Evolutionary conservation across 2,888 invertebrate species (phyloP).

Genomic region (Eilema sororculum): DNA sequence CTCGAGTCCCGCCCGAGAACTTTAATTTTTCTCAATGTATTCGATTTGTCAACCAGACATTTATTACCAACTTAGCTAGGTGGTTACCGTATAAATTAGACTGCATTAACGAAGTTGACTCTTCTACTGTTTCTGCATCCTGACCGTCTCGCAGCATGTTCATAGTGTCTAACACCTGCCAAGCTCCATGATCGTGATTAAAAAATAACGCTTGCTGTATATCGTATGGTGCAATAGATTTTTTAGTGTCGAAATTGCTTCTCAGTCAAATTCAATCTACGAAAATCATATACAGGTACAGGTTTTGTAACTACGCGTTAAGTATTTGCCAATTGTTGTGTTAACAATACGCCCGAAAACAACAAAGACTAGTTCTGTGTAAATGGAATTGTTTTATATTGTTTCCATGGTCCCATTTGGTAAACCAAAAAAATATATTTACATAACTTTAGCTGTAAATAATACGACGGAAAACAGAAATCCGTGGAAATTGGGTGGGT

Average conservation of each 20-base stretch:
- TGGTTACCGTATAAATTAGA: too few relatives aligned
- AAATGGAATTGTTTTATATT: constrained; percentile 32
- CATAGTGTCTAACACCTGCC: not conserved
- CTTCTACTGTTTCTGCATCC: too few relatives aligned
- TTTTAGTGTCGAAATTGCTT: not conserved
- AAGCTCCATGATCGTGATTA: not conserved
- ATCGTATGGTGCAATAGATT: not conserved
- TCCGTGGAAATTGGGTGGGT: constrained; percentile 1
- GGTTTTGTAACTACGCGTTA: constrained; percentile 2
- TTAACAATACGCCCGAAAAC: constrained; percentile 22
- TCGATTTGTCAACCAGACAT: too few relatives aligned
- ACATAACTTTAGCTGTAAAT: constrained; percentile 5
- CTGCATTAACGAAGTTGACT: too few relatives aligned
- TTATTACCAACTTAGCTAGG: too few relatives aligned
- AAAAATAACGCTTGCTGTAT: not conserved
- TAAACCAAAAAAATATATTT: constrained; percentile 20
- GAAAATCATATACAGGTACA: not conserved
- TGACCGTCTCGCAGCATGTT: not conserved
- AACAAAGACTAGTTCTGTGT: constrained; percentile 35
- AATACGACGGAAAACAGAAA: not conserved
- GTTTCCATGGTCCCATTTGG: constrained; percentile 19
- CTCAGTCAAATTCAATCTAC: not conserved
- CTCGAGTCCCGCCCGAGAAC: too few relatives aligned
- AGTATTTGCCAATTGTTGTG: constrained; percentile 32
- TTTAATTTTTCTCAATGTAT: too few relatives aligned